Evolutionary conservation across 2,797 vertebrate genomes (phyloP).

Genomic region (Poeciliopsis paucimaculata): DNA sequence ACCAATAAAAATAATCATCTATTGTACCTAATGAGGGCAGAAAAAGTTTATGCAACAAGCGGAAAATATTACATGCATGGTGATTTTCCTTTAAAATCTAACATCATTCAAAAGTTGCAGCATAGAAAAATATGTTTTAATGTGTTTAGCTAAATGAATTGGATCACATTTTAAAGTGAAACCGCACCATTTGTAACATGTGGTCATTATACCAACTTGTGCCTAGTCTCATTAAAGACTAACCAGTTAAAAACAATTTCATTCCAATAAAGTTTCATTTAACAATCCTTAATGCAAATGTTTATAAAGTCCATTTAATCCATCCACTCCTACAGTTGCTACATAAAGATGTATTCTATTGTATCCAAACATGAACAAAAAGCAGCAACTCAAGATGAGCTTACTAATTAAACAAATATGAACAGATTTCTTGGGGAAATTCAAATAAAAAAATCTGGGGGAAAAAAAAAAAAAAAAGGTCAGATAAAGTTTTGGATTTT

Average conservation of each 20-base stretch:
- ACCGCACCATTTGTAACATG: neutral
- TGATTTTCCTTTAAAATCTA: neutral
- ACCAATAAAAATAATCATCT: neutral
- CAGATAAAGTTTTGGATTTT: neutral
- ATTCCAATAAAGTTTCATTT: neutral
- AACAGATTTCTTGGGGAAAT: neutral
- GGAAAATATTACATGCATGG: neutral
- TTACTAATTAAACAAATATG: neutral
- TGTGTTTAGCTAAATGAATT: neutral
- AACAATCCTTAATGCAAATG: neutral
- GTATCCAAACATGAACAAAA: neutral
- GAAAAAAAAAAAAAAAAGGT: neutral
- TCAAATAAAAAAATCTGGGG: neutral
- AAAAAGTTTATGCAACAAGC: neutral
- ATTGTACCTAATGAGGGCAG: neutral
- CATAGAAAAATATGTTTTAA: neutral
- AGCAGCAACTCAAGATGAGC: neutral
- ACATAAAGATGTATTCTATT: neutral
- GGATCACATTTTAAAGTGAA: neutral
- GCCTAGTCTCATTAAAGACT: neutral
- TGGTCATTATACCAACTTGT: neutral
- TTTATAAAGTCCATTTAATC: slow-evolving; percentile 1
- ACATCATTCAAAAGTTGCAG: neutral
- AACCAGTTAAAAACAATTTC: no score
- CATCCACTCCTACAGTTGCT: no score